A percentile compares a stretch with the other conserved stretches of the same genome.
phyloP scores from a whole-genome alignment of 2,113 vertebrate genomes.

The Nannospalax galili region DNA sequence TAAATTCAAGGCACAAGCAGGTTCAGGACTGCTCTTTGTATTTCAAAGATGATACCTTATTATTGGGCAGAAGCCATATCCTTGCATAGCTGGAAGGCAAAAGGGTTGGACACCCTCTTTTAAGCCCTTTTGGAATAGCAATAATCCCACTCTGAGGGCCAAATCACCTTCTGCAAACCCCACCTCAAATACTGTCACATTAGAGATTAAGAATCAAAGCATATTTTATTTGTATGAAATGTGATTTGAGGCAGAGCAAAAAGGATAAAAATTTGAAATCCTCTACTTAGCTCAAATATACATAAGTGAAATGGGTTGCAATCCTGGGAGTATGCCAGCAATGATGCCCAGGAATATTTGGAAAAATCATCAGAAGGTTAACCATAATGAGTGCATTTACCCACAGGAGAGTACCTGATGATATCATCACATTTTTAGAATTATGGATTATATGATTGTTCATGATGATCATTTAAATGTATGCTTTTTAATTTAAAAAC shows the following conservation, averaged over 20 bases:
- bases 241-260: too few relatives aligned
- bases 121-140: background rate
- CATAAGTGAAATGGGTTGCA: background rate
- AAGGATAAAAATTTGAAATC: too few relatives aligned
- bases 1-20: background rate
- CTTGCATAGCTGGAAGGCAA: background rate
- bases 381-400: background rate
- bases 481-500: background rate
- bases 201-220: background rate
- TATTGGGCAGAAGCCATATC: background rate
- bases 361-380: background rate
- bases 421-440: background rate
- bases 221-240: too few relatives aligned
- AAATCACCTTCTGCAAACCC: background rate
- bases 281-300: too few relatives aligned
- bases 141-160: rapidly evolving
- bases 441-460: conserved; percentile 67
- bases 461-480: conserved; percentile 65
- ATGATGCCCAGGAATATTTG: conserved; percentile 9
- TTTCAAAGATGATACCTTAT: rapidly evolving
- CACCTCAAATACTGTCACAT: background rate
- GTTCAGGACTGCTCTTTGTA: background rate
- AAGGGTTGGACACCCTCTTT: background rate
- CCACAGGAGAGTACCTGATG: background rate
- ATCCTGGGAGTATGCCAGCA: background rate